Evolutionary conservation across 2,113 vertebrate genomes (phyloP).

Genomic region (Fregetta grallaria): DNA sequence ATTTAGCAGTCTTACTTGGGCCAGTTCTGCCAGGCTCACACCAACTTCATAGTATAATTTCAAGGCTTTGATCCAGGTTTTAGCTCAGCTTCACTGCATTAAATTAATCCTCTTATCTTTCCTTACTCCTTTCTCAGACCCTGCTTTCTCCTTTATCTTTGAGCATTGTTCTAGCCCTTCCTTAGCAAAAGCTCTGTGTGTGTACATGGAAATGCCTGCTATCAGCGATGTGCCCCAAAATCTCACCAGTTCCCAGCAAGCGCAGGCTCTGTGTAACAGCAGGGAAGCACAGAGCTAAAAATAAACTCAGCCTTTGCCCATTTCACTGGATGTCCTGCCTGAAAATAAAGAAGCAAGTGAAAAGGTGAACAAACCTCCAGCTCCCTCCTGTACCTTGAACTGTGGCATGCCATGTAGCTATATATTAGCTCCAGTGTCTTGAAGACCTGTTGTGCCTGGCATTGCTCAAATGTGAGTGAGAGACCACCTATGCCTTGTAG

Average conservation of each 20-base stretch:
- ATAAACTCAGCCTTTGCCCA: background rate
- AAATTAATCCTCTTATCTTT: conserved; percentile 37
- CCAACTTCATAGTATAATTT: conserved; percentile 11
- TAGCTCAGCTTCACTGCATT: background rate
- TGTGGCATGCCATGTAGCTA: background rate
- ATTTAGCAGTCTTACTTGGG: background rate
- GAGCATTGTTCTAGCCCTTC: background rate
- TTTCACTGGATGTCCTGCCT: background rate
- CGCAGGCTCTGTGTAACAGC: background rate
- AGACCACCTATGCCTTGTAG: background rate
- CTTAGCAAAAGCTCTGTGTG: background rate
- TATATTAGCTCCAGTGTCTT: background rate
- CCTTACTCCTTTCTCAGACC: background rate
- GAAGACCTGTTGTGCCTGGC: background rate
- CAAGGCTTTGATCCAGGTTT: conserved; percentile 42
- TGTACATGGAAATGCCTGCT: background rate
- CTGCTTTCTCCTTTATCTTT: conserved; percentile 13
- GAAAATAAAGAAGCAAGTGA: background rate
- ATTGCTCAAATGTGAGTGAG: background rate
- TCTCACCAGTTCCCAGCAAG: background rate
- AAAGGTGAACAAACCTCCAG: background rate
- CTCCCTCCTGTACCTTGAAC: background rate
- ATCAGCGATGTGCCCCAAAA: background rate
- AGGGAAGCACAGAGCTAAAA: background rate
- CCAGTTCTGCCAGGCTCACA: background rate